phyloP scores from a whole-genome alignment of 2,797 vertebrate genomes.

The Taeniopygia guttata region DNA sequence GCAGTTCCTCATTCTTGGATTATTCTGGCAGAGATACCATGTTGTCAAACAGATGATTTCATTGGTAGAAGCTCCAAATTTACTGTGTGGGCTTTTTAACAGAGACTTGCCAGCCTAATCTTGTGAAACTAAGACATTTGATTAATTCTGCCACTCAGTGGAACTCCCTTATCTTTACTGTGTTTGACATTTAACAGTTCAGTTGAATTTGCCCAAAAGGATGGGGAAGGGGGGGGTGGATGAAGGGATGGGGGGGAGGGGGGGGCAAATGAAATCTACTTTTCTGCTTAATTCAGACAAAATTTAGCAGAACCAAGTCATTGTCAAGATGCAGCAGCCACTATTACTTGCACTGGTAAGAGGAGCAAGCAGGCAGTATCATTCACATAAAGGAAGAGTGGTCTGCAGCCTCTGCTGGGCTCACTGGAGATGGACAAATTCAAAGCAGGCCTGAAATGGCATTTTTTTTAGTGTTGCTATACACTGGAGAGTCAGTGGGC shows the following conservation, averaged over 20 bases:
- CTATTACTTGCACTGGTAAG: neutral
- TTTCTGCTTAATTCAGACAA: constrained; percentile 37
- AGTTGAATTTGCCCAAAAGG: constrained; percentile 7
- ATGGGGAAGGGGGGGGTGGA: neutral
- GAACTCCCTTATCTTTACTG: neutral
- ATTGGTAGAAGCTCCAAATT: constrained; percentile 1
- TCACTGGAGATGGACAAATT: neutral
- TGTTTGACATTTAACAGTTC: constrained; percentile 45
- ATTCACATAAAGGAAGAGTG: neutral
- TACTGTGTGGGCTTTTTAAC: neutral
- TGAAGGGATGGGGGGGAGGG: accelerated
- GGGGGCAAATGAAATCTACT: neutral
- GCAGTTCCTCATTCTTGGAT: neutral
- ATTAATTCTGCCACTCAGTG: neutral
- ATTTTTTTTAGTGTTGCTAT: neutral
- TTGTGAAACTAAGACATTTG: constrained; percentile 20
- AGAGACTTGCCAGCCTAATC: neutral
- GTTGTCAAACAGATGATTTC: neutral
- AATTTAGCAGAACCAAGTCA: neutral
- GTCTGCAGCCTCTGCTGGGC: neutral
- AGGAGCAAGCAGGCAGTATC: neutral
- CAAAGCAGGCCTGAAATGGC: neutral
- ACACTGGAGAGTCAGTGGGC: no score
- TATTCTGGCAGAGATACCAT: neutral
- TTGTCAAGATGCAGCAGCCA: neutral